A percentile compares a stretch with the other conserved stretches of the same genome.
Evolutionary conservation across 1,140 invertebrate species (phyloP).

Genomic region (Hestina assimilis): DNA sequence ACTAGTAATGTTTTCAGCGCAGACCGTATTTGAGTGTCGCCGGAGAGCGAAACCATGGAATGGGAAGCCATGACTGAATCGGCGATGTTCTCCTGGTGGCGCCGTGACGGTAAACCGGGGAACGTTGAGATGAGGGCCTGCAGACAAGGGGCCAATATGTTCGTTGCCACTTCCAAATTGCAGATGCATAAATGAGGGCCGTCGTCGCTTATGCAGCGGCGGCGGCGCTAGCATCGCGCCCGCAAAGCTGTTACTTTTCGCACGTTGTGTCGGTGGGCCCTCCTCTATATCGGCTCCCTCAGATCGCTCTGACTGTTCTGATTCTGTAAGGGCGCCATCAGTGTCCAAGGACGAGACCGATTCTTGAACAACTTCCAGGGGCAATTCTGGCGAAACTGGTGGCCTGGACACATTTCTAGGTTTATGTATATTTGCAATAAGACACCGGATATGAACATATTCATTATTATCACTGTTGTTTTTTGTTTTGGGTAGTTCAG

Average conservation of each 20-base stretch:
- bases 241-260: conserved; percentile 74
- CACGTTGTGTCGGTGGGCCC: conserved; percentile 35
- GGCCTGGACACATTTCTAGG: conserved; percentile 73
- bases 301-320: conserved; percentile 39
- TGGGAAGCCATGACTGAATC: conserved; percentile 72
- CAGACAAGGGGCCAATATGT: conserved; percentile 55
- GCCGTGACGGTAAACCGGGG: conserved; percentile 74
- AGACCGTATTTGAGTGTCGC: conserved; percentile 78
- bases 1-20: conserved; percentile 42
- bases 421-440: conserved; percentile 73
- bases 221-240: conserved; percentile 56
- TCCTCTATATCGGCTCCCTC: conserved; percentile 44
- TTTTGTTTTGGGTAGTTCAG: conserved; percentile 40
- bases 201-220: conserved; percentile 45
- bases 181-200: conserved; percentile 69
- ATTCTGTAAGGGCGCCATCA: conserved; percentile 45
- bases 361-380: conserved; percentile 52
- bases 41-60: conserved; percentile 75
- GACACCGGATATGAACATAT: conserved; percentile 67
- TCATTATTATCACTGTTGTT: conserved; percentile 47
- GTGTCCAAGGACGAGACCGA: conserved; percentile 57
- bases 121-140: conserved; percentile 67
- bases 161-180: conserved; percentile 45
- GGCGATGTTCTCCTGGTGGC: conserved; percentile 69
- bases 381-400: conserved; percentile 38